Base-by-base conservation (phyloP, 2,888 invertebrate genomes). In the Melinaea marsaeus region DNA sequence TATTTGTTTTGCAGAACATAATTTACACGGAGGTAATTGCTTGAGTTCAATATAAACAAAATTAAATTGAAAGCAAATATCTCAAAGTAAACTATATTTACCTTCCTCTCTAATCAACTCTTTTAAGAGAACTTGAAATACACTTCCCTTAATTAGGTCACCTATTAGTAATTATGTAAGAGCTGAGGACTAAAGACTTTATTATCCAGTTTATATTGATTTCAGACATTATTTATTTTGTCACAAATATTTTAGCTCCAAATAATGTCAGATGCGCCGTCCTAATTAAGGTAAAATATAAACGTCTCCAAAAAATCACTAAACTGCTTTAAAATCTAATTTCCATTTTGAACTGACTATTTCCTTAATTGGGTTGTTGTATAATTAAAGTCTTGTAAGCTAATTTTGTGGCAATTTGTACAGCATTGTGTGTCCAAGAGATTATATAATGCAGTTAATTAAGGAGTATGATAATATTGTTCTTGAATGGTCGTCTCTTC, bases 61-160 rank as follows among this genome's bases (percentile, higher is more conserved):
- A 74, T 72, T 69, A 74, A 79, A 84, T 84, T 76, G 79, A 82
- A 83, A 71, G 75, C 74, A 81, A 85, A 83, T 78, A 82, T 76
- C 69, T 71, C 59, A 64, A 32, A 42, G 45, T 51, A 58, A 58
- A 54, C 62, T 58, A 64, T 79, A 77, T 79, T 80, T 80, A 72
- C 77, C 71, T 67, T 69, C 68, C 75, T 75, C 60, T 65, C 79
- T 79, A 80, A 83, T 85, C 79, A 80, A 77, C 67, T 61, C 57
- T 57, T 54, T 61, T 60, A 55, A 58, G 61, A n/a, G 45, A 35
- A 55, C 48, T 55, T 60, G 59, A 55, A 55, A 42, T 42, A 51
- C 46, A 57, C 60, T 60, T 37, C 48, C 33, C 45, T 62, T 57
- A 60, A 66, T 63, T 63, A 57, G 42, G 32, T 42, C 2, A 6